Evolutionary conservation across 2,113 vertebrate genomes (phyloP), one percentile per base, ranked within the genome.

Genomic region (Chloroceryle aenea): DNA sequence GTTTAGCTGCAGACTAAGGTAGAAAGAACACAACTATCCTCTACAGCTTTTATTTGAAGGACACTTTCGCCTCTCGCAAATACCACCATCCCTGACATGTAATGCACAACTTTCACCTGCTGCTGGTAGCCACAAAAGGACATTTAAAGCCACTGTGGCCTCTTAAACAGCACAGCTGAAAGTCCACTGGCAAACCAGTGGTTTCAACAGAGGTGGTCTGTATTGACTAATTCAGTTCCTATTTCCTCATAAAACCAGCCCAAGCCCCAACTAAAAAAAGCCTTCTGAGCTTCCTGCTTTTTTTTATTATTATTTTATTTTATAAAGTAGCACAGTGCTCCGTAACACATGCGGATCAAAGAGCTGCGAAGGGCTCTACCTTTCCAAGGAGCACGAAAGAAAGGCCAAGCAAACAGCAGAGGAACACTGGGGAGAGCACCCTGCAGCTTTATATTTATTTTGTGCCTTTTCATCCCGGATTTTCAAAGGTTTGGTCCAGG

Each of bases 361-460:
- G 98, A 90, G 81, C 68, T 71, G 80, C 21, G 63, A 63, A 94
- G 96, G 97, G 73, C 75, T 97, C 97, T 91, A 97, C 94, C 96
- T 98, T 98, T 97, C 96, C 95, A 89, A 89, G 92, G 93, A 97
- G 97, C 95, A 92, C 90, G 96, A 97, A 97, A 97, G 97, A 97
- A 96, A 50, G 78, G 97, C 96, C 93, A 78, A 95, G 95, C 92
- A 96, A 94, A 92, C 85, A 95, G 93, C 62, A 80, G 34, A 89
- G 95, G 89, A 83, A 93, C 87, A 91, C 75, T 43, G 91, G 87
- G 48, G 92, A 96, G 97, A 97, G 98, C 95, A 91, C 97, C 98
- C 98, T 91, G 96, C 97, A 94, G 97, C 97, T 98, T 98, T 98
- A 96, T 98, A 98, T 98, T 98, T 98, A 98, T 98, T 95, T 89